Evolutionary conservation across 2,113 vertebrate genomes (phyloP), one percentile per base, ranked within the genome.

Genomic region (Marcusenius ussheri): DNA sequence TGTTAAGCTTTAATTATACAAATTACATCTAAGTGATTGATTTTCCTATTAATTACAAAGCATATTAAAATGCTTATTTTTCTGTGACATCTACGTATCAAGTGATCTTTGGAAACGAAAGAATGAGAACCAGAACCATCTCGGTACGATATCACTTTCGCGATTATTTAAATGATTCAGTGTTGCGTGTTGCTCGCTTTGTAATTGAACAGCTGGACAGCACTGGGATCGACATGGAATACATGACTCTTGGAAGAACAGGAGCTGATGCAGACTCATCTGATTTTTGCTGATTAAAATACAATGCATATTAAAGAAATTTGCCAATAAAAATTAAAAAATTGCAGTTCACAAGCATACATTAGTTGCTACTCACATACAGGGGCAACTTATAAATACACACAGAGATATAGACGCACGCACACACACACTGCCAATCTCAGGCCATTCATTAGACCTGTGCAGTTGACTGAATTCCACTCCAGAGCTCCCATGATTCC

Each of bases 1-100:
- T 88, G 31, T 66, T 62, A 88, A 88, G 56, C 87, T 66, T 88
- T 88, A 88, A 88, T 88, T 88, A 88, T 42, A 88, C 53, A 39
- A 88, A 88, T 88, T 88, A 88, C 87, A 88, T 88, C 56, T 88
- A 88, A 88, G 87, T 88, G 87, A 88, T 88, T 88, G 87, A 88
- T 88, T 88, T 88, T 88, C 87, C 87, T 45, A 88, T 56, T 88
- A 88, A 88, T 88, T 88, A 88, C 56, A 56, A 88, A 45, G 51
- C 87, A 47, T 88, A 88, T 66, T 88, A 88, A 88, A 88, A 66
- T 62, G 85, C 85, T 62, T 45, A 35, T 88, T 62, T 88, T 70
- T 80, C 66, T 88, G 53, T 88, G 8, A 88, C 35, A 66, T 88
- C 87, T 88, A 88, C 51, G 56, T 88, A 88, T 88, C 56, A n/a